A percentile compares a stretch with the other conserved stretches of the same genome.
Conservation (phyloP, 2,888 invertebrate species). For the Agrypnus murinus region DNA sequence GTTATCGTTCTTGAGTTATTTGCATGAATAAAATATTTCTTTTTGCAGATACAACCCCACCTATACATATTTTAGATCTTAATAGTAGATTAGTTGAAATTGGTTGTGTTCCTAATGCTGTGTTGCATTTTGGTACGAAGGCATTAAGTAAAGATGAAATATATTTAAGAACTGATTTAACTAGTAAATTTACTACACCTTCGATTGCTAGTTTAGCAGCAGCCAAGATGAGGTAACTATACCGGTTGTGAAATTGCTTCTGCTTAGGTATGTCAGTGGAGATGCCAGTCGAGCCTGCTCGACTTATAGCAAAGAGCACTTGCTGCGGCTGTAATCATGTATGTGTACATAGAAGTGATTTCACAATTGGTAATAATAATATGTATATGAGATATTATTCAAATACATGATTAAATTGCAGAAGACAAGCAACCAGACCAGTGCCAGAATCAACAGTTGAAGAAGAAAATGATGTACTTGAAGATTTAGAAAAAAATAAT, state of each 20-base stretch:
- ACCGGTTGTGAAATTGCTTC: neutral
- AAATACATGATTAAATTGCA: slow-evolving; percentile 30
- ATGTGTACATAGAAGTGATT: too few relatives aligned
- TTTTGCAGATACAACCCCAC: slow-evolving; percentile 86
- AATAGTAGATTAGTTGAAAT: slow-evolving; percentile 80
- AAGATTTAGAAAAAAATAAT: slow-evolving; percentile 46
- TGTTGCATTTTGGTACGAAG: slow-evolving; percentile 81
- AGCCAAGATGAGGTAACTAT: slow-evolving; percentile 80
- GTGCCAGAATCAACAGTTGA: neutral
- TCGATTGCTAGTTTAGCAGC: slow-evolving; percentile 81
- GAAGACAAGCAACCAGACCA: slow-evolving; percentile 49
- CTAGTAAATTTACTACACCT: slow-evolving; percentile 78
- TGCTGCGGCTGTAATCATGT: too few relatives aligned
- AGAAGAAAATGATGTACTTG: slow-evolving; percentile 56
- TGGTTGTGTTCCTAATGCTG: slow-evolving; percentile 85
- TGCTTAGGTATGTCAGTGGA: too few relatives aligned
- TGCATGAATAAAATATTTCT: slow-evolving; percentile 27
- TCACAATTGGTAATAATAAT: too few relatives aligned
- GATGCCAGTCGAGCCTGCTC: too few relatives aligned
- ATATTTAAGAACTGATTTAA: slow-evolving; percentile 77
- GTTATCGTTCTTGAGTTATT: slow-evolving; percentile 64
- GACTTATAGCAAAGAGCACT: too few relatives aligned
- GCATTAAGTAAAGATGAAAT: slow-evolving; percentile 67
- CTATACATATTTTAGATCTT: slow-evolving; percentile 80
- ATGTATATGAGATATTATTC: too few relatives aligned